Base-by-base conservation (phyloP, 2,797 vertebrate genomes). In the Toxotes lorentzi region DNA sequence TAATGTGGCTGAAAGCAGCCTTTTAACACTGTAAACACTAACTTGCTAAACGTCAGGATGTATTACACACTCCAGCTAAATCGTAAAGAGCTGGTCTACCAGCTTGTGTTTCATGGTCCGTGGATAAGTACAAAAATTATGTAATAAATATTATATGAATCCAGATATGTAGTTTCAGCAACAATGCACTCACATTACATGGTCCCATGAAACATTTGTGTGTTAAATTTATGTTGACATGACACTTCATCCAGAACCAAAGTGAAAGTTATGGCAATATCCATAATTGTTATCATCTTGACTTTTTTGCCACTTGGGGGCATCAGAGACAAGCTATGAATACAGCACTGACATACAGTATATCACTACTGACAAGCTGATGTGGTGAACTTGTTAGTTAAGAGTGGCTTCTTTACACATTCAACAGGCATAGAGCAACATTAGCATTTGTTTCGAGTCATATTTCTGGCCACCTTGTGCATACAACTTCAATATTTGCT, bases 1-100 rank as follows among this genome's bases (percentile, higher is more conserved):
- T 95, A 95, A 95, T 95, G 94, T 94, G 93, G 93, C 94, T 95
- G 93, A 95, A 95, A 95, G 92, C 88, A 91, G 89, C 88, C 92
- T 94, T 94, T 95, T 93, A 94, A 93, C 71, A 90, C 89, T 83
- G 89, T 93, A 95, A 95, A 95, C 92, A 92, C 81, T 68, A 89
- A 89, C 90, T 83, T 84, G 88, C 90, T 94, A 87, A 91, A 92
- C 88, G 91, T 92, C 90, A 89, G 86, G 88, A 85, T 88, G 81
- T 89, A 91, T 93, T 93, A 92, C 89, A 91, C 88, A 90, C 93
- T 91, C 76, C 81, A 89, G 85, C 85, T 91, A 90, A 94, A 90
- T 89, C 64, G 72, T 83, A 69, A 89, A 90, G 87, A 85, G 76
- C 68, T 75, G 79, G 34, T 92, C 88, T 47, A 83, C 77, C 68